A percentile compares a stretch with the other conserved stretches of the same genome.
These are phyloP conservation scores for Helicolenus hilgendorfi DNA, from an alignment of 2,797 vertebrate species.

Conservation along the genomic window DNA sequence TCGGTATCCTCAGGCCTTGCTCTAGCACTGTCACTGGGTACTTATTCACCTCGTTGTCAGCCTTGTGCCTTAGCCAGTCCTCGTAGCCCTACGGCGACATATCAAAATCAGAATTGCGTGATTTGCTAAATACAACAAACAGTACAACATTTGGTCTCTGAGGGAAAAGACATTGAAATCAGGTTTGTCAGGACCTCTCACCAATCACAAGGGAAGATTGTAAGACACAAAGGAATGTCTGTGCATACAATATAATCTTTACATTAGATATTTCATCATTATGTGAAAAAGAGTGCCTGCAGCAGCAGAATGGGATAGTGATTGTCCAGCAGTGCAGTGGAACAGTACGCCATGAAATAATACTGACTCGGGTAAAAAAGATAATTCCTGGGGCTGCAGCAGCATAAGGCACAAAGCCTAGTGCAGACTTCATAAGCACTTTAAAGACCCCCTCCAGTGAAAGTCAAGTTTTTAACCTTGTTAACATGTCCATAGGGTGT, in stretches of 20 bases:
- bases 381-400: constrained; percentile 36
- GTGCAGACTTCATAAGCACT: constrained; percentile 48
- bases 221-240: constrained; percentile 4
- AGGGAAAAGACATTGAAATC: neutral
- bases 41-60: constrained; percentile 98
- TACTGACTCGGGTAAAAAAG: constrained; percentile 37
- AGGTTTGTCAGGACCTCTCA: neutral
- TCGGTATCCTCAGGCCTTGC: constrained; percentile 90
- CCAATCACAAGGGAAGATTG: neutral
- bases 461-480: neutral
- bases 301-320: constrained; percentile 30
- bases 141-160: neutral
- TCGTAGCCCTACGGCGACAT: constrained; percentile 94
- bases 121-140: constrained; percentile 39
- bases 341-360: constrained; percentile 48
- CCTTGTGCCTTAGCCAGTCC: constrained; percentile 98
- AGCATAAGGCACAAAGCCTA: constrained; percentile 31
- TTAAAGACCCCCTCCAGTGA: neutral
- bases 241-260: constrained; percentile 6
- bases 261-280: constrained; percentile 17
- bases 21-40: constrained; percentile 94
- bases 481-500: neutral
- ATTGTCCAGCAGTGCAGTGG: constrained; percentile 34
- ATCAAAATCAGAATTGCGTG: constrained; percentile 29
- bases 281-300: constrained; percentile 25